Evolutionary conservation across 2,113 vertebrate species (phyloP).

Genomic region (Chunga burmeisteri): DNA sequence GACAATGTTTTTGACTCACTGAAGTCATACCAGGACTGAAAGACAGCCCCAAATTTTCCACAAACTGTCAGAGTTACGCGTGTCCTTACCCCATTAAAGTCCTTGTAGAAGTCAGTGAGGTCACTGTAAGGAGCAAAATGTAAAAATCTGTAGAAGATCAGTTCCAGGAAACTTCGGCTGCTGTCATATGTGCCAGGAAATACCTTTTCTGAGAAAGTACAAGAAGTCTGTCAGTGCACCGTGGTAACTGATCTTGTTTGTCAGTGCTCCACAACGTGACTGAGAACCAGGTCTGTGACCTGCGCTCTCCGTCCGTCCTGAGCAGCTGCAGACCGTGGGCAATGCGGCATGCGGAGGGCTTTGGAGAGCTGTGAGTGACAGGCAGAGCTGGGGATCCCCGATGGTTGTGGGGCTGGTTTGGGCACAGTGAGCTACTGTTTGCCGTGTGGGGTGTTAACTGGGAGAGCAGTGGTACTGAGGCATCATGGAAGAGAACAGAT

Average conservation of each 20-base stretch:
- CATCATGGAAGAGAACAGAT: not conserved
- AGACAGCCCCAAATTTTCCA: not conserved
- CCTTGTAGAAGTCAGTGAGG: not conserved
- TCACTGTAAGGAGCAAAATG: conserved; percentile 1
- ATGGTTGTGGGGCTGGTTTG: not conserved
- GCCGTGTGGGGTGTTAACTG: not conserved
- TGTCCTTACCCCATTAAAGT: conserved; percentile 41
- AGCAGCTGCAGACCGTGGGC: not conserved
- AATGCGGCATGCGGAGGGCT: not conserved
- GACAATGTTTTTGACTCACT: not conserved
- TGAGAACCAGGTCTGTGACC: not conserved
- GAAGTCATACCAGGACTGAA: not conserved
- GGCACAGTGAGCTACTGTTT: not conserved
- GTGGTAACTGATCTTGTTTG: not conserved
- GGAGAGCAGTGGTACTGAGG: not conserved
- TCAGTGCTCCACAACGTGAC: not conserved
- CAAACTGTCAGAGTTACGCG: not conserved
- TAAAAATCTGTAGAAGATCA: not conserved
- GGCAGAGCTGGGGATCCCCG: not conserved
- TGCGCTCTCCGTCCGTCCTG: not conserved
- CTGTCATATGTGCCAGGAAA: conserved; percentile 1
- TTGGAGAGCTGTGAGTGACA: not conserved
- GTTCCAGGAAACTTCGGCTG: conserved; percentile 19
- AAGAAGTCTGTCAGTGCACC: not conserved
- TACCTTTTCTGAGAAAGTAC: not conserved